Conservation (phyloP, 2,113 vertebrate genomes). For the Jacana jacana region DNA sequence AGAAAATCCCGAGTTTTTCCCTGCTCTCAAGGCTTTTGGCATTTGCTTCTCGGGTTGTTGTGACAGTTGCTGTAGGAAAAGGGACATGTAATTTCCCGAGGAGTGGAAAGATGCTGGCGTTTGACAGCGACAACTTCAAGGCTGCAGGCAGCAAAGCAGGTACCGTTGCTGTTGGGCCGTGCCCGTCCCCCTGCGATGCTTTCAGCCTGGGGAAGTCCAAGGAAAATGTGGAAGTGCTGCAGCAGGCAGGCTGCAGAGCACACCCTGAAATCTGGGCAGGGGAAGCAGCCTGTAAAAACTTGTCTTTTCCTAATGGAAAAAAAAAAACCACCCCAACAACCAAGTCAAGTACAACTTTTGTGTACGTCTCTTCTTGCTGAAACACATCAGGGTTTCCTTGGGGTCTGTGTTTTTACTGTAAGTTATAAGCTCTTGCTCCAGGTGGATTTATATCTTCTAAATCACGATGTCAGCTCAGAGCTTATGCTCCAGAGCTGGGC, state of each 20-base stretch:
- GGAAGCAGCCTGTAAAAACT: not conserved
- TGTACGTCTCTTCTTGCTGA: not conserved
- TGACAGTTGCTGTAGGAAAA: not conserved
- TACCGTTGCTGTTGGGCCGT: fast-evolving
- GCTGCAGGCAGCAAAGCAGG: not conserved
- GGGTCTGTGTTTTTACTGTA: not conserved
- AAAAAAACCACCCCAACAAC: not conserved
- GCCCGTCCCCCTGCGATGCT: fast-evolving
- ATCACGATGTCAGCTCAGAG: not conserved
- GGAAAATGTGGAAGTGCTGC: not conserved
- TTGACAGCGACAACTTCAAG: not conserved
- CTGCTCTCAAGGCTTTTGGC: not conserved
- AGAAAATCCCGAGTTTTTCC: not conserved
- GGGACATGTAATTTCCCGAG: not conserved
- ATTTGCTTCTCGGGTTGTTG: not conserved
- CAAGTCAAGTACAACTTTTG: not conserved
- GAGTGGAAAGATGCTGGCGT: not conserved
- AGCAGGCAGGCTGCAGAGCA: not conserved
- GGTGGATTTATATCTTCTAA: not conserved
- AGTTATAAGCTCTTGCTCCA: not conserved
- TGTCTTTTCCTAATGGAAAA: not conserved
- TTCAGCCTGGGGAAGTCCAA: not conserved
- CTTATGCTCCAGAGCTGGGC: not conserved
- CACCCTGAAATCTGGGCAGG: not conserved
- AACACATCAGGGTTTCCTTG: not conserved